phyloP scores from a whole-genome alignment of 2,113 vertebrate species.

The Nothocercus nigrocapillus region DNA sequence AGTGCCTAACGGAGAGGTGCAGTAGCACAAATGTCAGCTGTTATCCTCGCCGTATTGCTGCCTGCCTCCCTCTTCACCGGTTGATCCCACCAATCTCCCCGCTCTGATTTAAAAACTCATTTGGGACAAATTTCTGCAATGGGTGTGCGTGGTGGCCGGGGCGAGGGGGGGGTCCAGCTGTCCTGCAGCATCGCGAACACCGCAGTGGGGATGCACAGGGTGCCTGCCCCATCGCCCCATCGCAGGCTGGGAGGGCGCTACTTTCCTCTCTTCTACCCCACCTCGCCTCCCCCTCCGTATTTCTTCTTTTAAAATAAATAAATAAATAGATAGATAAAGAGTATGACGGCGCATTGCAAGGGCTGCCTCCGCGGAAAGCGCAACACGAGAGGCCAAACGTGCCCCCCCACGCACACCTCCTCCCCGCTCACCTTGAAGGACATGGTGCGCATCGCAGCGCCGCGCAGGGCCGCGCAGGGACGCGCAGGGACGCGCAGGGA shows the following conservation, averaged over 20 bases:
- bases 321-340: too few species aligned
- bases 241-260: too few species aligned
- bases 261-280: too few species aligned
- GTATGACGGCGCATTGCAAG: not conserved
- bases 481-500: too few species aligned
- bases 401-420: not conserved
- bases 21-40: not conserved
- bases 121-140: not conserved
- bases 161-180: too few species aligned
- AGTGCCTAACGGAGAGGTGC: not conserved
- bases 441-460: constrained; percentile 51
- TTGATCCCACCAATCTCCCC: not conserved
- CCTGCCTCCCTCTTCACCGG: not conserved
- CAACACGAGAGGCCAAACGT: not conserved
- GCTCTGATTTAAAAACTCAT: not conserved
- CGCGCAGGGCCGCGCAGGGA: not conserved
- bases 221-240: too few species aligned
- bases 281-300: too few species aligned
- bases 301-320: too few species aligned
- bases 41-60: not conserved
- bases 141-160: too few species aligned
- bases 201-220: too few species aligned
- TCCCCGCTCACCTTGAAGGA: constrained; percentile 56
- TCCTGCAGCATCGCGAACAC: too few species aligned
- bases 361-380: not conserved